Percentiles rank a stretch among this genome's conserved stretches.
These are phyloP conservation scores for Moxostoma hubbsi DNA, from an alignment of 2,797 vertebrate genomes.

Conservation along the genomic window DNA sequence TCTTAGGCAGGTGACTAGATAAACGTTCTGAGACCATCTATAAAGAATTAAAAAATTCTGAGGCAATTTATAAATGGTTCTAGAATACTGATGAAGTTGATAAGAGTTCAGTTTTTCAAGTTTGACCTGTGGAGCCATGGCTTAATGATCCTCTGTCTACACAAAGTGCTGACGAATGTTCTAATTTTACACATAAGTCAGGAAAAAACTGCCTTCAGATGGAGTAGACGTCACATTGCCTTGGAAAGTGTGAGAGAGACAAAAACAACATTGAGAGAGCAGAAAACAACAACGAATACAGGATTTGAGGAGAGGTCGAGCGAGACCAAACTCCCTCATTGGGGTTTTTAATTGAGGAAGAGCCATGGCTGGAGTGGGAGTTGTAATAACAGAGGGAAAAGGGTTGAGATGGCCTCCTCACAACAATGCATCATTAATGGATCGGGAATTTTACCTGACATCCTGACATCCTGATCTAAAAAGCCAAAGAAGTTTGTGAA, in stretches of 20 bases:
- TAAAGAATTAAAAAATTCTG: neutral
- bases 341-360: constrained; percentile 32
- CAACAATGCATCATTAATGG: constrained; percentile 42
- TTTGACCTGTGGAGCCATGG: constrained; percentile 15
- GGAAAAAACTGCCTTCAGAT: constrained; percentile 46
- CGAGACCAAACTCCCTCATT: constrained; percentile 10
- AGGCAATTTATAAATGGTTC: neutral
- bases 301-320: constrained; percentile 14
- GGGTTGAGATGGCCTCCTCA: constrained; percentile 32
- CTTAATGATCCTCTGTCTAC: constrained; percentile 42
- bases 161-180: constrained; percentile 44
- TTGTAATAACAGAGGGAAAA: constrained; percentile 36
- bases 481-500: neutral
- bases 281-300: neutral
- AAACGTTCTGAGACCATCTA: neutral
- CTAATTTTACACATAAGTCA: constrained; percentile 54
- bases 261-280: neutral
- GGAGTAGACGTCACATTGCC: constrained; percentile 47
- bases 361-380: constrained; percentile 10
- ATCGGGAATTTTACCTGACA: constrained; percentile 48
- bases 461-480: constrained; percentile 7
- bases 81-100: neutral
- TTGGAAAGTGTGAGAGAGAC: constrained; percentile 29
- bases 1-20: neutral
- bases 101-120: neutral